Evolutionary conservation across 2,888 invertebrate genomes (phyloP), one percentile per base, ranked within the genome.

Genomic region (Drosophila acutilabella): DNA sequence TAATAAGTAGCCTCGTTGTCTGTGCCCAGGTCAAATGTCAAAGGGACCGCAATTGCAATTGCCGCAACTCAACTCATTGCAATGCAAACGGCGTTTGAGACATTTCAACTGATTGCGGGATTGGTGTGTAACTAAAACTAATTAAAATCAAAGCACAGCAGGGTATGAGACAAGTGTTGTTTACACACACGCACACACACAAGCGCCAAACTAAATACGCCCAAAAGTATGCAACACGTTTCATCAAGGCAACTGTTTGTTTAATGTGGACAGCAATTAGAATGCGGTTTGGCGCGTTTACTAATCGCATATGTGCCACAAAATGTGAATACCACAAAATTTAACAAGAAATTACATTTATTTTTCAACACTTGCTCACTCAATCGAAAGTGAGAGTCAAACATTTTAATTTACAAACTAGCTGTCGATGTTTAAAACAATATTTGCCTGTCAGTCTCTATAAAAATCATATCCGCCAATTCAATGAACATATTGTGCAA

Each of bases 41-140:
- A 81, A 81, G 26, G 54, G 56, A 89, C 83, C 89, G 58, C 89
- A 85, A 72, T 76, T 70, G 48, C 60, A 71, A 58, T 83, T 69
- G 78, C 40, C 30, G 18, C 18, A 36, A 18, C 41, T 42, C 52
- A 52, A 48, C 69, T 78, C 81, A 80, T 88, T 89, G 74, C 66
- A 72, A 83, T 88, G 72, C 89, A 86, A 70, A 68, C 65, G 44
- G 53, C 50, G 64, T 82, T 76, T 80, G 81, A 71, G 76, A 65
- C 66, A 61, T 74, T 71, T 58, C 20, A 61, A 40, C 68, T 71
- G 71, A 87, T 78, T 84, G 88, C 77, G 40, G 40, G 52, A 48
- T 30, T 33, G 61, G 58, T 20, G 40, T 45, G 0, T 11, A 80
- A 59, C 60, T 71, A 70, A 71, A 82, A 87, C 82, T 89, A 82